phyloP scores from a whole-genome alignment of 2,113 vertebrate genomes.

The Enhydra lutris region DNA sequence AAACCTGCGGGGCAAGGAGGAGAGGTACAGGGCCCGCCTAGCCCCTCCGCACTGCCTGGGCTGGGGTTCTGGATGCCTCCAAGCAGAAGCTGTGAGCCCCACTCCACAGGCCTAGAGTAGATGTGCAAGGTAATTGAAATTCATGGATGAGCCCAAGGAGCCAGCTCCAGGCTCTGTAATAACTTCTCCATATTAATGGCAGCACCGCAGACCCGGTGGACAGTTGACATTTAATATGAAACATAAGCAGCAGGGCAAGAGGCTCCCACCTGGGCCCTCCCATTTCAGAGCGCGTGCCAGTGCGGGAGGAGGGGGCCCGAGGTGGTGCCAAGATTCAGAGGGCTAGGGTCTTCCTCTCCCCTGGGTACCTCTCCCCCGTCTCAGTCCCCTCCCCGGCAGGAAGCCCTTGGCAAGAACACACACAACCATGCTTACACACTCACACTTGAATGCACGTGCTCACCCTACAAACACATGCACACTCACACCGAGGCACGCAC shows the following conservation, averaged over 20 bases:
- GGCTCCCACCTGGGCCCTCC: constrained; percentile 31
- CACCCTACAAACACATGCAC: no score
- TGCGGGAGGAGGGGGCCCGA: background rate
- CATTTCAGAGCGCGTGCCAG: background rate
- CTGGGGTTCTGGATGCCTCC: background rate
- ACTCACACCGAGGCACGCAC: background rate
- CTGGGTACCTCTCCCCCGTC: background rate
- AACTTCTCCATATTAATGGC: constrained; percentile 69
- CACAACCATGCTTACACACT: background rate
- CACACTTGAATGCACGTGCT: background rate
- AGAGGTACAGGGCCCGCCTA: background rate
- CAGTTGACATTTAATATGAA: constrained; percentile 70
- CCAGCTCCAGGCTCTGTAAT: constrained; percentile 29
- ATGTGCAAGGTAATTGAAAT: constrained; percentile 55
- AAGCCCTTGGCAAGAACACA: background rate
- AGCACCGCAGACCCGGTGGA: constrained; percentile 36
- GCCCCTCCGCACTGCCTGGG: background rate
- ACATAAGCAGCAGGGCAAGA: background rate
- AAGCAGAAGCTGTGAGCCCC: background rate
- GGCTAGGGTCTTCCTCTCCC: background rate
- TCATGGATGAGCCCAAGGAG: constrained; percentile 41
- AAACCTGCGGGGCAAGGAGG: rapidly evolving
- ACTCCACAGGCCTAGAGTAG: background rate
- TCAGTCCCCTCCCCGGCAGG: background rate
- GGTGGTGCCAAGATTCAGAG: background rate